Conservation (phyloP, 2,888 invertebrate genomes). For the Caenorhabditis afra region DNA sequence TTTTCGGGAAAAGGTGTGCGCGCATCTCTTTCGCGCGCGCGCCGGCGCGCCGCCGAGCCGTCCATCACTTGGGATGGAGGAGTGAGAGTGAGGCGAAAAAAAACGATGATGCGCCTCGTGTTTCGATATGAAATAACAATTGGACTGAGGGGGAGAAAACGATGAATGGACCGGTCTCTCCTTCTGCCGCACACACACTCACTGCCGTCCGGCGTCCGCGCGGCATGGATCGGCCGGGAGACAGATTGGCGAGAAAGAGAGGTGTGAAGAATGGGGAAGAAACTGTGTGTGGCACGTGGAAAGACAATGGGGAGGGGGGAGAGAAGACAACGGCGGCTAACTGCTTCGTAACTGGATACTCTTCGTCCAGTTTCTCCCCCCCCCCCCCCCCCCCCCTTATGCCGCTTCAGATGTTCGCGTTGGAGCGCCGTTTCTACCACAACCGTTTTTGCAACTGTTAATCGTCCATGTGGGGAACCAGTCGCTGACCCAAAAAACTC, state of each 20-base stretch:
- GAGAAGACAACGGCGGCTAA: slow-evolving; percentile 26
- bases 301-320: slow-evolving; percentile 26
- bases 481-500: slow-evolving; percentile 4
- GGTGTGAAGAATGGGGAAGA: slow-evolving; percentile 1
- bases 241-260: not conserved
- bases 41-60: slow-evolving; percentile 26
- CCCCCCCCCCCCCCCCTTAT: no score
- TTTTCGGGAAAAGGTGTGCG: slow-evolving; percentile 8
- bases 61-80: slow-evolving; percentile 19
- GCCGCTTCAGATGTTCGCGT: no score
- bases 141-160: slow-evolving; percentile 13
- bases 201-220: no score
- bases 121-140: slow-evolving; percentile 53
- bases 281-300: not conserved
- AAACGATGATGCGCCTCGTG: slow-evolving; percentile 42
- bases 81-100: no score
- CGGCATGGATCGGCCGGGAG: not conserved
- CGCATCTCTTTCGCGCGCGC: slow-evolving; percentile 20
- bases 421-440: no score
- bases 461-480: not conserved
- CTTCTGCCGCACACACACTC: not conserved
- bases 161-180: slow-evolving; percentile 32
- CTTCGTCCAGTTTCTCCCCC: not conserved
- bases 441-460: not conserved
- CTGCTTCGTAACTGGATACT: slow-evolving; percentile 30